A percentile compares a stretch with the other conserved stretches of the same genome.
Evolutionary conservation across 2,113 vertebrate genomes (phyloP).

Genomic region (Collichthys lucidus): DNA sequence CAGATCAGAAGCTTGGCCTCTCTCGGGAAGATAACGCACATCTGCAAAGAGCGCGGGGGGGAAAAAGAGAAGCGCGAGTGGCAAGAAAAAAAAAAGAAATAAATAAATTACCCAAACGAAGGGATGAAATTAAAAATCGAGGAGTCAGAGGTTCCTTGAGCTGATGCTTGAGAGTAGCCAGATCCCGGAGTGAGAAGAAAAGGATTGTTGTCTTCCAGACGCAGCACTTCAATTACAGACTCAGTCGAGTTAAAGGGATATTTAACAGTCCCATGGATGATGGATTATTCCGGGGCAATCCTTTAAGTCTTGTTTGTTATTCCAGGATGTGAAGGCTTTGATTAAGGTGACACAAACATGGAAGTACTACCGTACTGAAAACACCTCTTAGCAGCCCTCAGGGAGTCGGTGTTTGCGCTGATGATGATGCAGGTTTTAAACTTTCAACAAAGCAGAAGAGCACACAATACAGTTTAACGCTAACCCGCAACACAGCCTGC

Average conservation of each 20-base stretch:
- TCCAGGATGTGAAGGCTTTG: conserved; percentile 56
- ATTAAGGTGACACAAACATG: conserved; percentile 48
- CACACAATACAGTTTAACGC: conserved; percentile 49
- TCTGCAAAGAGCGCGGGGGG: conserved; percentile 50
- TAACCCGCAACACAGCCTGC: conserved; percentile 71
- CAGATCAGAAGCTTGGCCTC: conserved; percentile 52
- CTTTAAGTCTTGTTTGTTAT: conserved; percentile 73
- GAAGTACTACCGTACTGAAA: conserved; percentile 53
- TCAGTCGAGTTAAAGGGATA: conserved; percentile 45
- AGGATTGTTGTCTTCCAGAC: conserved; percentile 65
- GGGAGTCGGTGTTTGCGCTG: neutral
- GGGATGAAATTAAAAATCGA: conserved; percentile 59
- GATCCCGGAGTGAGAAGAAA: conserved; percentile 64
- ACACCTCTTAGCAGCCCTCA: conserved; percentile 13
- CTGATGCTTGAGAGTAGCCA: conserved; percentile 77
- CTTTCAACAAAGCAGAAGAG: conserved; percentile 48
- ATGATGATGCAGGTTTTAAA: conserved; percentile 28
- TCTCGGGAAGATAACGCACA: conserved; percentile 68
- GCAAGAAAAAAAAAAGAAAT: conserved; percentile 59
- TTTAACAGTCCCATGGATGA: conserved; percentile 65
- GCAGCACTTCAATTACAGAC: conserved; percentile 58
- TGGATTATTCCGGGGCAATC: conserved; percentile 61
- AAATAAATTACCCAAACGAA: conserved; percentile 67
- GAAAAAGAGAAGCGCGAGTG: conserved; percentile 40
- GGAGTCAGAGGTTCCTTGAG: conserved; percentile 67